Evolutionary conservation across 2,888 invertebrate species (phyloP).

Genomic region (Loripinus fragilis): DNA sequence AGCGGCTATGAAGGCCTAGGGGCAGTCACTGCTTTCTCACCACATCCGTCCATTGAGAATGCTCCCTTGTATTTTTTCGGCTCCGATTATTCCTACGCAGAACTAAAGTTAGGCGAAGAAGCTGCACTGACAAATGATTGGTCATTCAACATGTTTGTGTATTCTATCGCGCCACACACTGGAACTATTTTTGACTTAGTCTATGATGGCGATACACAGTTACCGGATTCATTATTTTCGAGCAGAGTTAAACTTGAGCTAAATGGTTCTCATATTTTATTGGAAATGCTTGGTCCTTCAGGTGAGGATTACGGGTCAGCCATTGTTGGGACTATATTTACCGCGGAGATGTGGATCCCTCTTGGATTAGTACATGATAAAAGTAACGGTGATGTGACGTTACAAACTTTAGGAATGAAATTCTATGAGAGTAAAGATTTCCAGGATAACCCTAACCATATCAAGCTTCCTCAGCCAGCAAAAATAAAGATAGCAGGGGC

Average conservation of each 20-base stretch:
- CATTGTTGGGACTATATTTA: neutral
- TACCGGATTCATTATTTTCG: neutral
- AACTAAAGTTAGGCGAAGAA: neutral
- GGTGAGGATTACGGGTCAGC: neutral
- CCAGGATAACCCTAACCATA: neutral
- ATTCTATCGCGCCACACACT: neutral
- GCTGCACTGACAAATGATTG: neutral
- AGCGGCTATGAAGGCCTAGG: neutral
- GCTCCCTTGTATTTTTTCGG: neutral
- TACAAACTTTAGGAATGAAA: neutral
- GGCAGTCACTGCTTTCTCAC: neutral
- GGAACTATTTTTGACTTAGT: constrained; percentile 3
- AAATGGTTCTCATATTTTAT: neutral
- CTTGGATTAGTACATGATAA: neutral
- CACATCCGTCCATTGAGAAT: neutral
- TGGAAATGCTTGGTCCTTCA: neutral
- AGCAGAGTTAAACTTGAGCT: neutral
- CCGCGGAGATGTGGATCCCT: neutral
- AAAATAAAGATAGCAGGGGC: neutral
- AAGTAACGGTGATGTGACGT: neutral
- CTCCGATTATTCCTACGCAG: neutral
- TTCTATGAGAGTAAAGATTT: neutral
- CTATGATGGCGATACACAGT: neutral
- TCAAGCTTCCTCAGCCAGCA: neutral
- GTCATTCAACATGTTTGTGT: neutral